A percentile compares a stretch with the other conserved stretches of the same genome.
Conservation (phyloP, 2,888 invertebrate species). For the Pachliopta kotzebuea region DNA sequence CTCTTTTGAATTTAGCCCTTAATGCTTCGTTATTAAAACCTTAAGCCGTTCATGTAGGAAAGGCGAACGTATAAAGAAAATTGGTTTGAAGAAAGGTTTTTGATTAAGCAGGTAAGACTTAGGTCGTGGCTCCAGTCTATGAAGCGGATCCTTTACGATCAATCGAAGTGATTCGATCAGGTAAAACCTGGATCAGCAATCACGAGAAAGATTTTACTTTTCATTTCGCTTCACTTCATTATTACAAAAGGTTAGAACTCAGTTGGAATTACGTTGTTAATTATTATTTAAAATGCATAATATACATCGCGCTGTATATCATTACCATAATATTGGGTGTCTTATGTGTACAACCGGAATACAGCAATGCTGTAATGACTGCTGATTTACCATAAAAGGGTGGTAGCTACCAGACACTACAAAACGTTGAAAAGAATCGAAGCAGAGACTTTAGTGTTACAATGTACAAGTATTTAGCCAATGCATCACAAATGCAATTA, state of each 20-base stretch:
- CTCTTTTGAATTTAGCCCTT: too few relatives aligned
- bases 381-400: too few relatives aligned
- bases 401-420: too few relatives aligned
- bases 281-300: too few relatives aligned
- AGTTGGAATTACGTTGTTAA: background rate
- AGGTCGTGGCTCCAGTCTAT: constrained; percentile 4
- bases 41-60: background rate
- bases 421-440: too few relatives aligned
- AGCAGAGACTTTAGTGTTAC: too few relatives aligned
- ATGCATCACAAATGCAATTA: too few relatives aligned
- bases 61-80: background rate
- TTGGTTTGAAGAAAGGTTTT: background rate
- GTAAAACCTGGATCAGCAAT: background rate
- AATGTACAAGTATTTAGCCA: too few relatives aligned
- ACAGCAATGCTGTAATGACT: too few relatives aligned
- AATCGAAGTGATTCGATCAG: constrained; percentile 4
- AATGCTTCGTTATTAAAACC: background rate
- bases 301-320: too few relatives aligned
- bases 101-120: background rate
- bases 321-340: too few relatives aligned
- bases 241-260: background rate
- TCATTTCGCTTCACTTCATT: background rate
- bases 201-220: background rate
- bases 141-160: constrained; percentile 10
- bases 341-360: too few relatives aligned